phyloP scores from a whole-genome alignment of 2,113 vertebrate genomes.

The Cygnus buccinator region DNA sequence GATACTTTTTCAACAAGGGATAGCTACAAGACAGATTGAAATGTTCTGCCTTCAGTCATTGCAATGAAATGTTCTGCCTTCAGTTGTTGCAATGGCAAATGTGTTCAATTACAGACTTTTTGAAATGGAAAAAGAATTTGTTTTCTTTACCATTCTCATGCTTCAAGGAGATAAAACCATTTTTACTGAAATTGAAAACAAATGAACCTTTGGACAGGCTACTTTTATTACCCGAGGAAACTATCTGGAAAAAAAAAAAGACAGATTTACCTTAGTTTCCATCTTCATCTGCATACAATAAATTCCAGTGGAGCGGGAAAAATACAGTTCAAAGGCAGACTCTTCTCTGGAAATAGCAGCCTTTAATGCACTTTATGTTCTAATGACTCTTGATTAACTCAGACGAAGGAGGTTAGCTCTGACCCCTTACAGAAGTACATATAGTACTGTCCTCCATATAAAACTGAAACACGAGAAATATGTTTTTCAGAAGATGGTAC shows the following conservation, averaged over 20 bases:
- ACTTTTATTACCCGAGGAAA: background rate
- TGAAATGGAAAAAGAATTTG: slow-evolving; percentile 17
- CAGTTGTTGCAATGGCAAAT: background rate
- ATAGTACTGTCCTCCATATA: background rate
- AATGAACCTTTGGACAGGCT: background rate
- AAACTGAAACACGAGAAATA: background rate
- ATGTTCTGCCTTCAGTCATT: background rate
- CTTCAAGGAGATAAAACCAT: slow-evolving; percentile 7
- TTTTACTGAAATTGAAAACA: slow-evolving; percentile 37
- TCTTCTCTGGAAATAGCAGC: background rate
- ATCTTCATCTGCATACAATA: background rate
- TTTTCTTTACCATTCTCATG: background rate
- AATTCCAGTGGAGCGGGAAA: background rate
- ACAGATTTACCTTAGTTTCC: background rate
- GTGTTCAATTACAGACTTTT: background rate
- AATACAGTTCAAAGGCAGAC: background rate
- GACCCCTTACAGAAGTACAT: background rate
- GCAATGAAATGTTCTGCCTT: background rate
- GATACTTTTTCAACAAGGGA: background rate
- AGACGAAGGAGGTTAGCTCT: background rate
- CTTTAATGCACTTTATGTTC: background rate
- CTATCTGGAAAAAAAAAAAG: background rate
- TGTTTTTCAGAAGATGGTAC: background rate
- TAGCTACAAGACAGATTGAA: background rate
- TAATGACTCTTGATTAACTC: background rate